Base-by-base conservation (phyloP, 1,140 invertebrate genomes). In the Hestina assimilis region DNA sequence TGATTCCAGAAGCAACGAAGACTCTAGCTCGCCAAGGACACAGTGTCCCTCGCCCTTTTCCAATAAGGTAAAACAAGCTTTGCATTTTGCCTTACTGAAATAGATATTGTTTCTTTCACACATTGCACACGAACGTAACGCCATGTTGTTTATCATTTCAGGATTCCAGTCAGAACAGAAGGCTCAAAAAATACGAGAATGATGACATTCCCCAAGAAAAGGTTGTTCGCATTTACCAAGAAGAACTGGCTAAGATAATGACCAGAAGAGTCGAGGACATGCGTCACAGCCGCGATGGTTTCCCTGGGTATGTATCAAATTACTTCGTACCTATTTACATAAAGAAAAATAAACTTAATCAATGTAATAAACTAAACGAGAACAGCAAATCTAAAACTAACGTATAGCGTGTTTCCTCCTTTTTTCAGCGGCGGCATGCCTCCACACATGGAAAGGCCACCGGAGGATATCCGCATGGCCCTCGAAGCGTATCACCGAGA, bases 191-290 rank as follows among this genome's bases (percentile, higher is more conserved):
- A 72, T 95, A 96, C 78, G 94, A 96, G 84, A 96, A 97, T 79
- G 96, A 98, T 79, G 96, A 98, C 89, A 96, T 98, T 88, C 94
- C 97, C 35, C 97, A 98, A 87, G 98, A 99, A 78, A 98, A 99
- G 89, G 96, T 99, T 66, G 94, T 97, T 9, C 92, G 96, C 73
- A 97, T 99, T 71, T 99, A 99, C 80, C 96, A 99, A 69, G 97
- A 99, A 80, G 97, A 99, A 77, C 89, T 99, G 29, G 94, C 95
- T 33, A 98, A 98, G 80, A 91, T 99, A 11, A 96, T 97, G 93
- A 94, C 94, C 21, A 89, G 93, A 67, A 87, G 93, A 53, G 91
- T 94, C 15, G 93, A 94, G 14, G 94, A 94, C 69, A 90, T 93
- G 59, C 90, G 93, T 17, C 92, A 91, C 33, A 92, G 91, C 11